Percentiles rank a stretch among this genome's conserved stretches.
Evolutionary conservation across 2,797 vertebrate species (phyloP).

Genomic region (Champsocephalus esox): DNA sequence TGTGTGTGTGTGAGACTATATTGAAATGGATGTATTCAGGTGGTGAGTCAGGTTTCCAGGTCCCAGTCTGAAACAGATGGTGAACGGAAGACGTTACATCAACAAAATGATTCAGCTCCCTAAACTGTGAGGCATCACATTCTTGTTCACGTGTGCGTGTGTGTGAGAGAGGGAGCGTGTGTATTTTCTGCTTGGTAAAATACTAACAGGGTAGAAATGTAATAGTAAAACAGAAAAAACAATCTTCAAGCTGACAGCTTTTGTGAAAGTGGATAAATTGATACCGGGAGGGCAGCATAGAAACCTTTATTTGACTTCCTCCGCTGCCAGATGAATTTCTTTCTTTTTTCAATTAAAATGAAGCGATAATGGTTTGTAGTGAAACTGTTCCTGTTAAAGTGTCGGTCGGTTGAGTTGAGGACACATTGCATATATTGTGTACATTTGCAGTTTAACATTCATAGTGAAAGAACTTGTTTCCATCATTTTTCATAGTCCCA

Average conservation of each 20-base stretch:
- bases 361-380: conserved; percentile 23
- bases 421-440: background rate
- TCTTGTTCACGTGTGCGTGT: background rate
- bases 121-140: conserved; percentile 10
- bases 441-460: conserved; percentile 10
- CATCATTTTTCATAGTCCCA: background rate
- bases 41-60: conserved; percentile 39
- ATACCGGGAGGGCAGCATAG: background rate
- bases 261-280: conserved; percentile 16
- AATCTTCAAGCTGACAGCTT: conserved; percentile 12
- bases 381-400: conserved; percentile 34
- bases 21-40: conserved; percentile 49
- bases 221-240: conserved; percentile 17
- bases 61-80: conserved; percentile 41
- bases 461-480: background rate
- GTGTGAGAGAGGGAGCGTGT: background rate
- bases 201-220: conserved; percentile 5
- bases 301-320: background rate
- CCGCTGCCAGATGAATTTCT: conserved; percentile 11
- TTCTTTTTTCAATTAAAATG: conserved; percentile 29
- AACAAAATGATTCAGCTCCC: conserved; percentile 31
- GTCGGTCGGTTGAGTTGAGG: conserved; percentile 10
- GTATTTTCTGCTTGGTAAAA: conserved; percentile 3
- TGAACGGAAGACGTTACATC: conserved; percentile 20
- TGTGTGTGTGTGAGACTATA: background rate